phyloP scores from a whole-genome alignment of 2,888 invertebrate species.

The Arge pagana region DNA sequence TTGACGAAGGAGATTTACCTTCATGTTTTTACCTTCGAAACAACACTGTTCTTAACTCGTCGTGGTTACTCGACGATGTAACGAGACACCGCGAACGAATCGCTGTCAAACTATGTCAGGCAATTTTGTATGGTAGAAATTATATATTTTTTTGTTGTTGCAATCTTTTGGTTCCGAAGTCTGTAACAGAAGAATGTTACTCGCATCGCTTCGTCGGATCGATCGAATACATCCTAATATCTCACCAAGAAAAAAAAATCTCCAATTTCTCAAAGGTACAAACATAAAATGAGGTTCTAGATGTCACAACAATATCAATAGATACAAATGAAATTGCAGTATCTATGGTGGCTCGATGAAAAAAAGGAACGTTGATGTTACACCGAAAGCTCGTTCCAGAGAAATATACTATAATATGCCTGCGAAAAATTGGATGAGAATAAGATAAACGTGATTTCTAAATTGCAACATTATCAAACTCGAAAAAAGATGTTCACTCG shows the following conservation, averaged over 20 bases:
- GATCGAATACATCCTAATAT: not conserved
- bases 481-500: no score
- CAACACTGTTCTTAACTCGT: slow-evolving; percentile 32
- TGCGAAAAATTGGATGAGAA: no score
- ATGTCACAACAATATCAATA: slow-evolving; percentile 19
- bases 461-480: no score
- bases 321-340: slow-evolving; percentile 4
- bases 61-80: not conserved
- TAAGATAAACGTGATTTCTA: no score
- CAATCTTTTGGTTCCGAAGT: slow-evolving; percentile 12
- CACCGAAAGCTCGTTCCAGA: no score
- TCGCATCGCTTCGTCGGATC: no score
- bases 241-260: slow-evolving; percentile 23
- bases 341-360: slow-evolving; percentile 8
- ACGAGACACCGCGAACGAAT: slow-evolving; percentile 2
- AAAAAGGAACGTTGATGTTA: no score
- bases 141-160: slow-evolving; percentile 4
- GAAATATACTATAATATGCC: no score
- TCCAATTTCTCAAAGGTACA: slow-evolving; percentile 25
- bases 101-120: slow-evolving; percentile 15
- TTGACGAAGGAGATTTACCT: slow-evolving; percentile 39
- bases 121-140: slow-evolving; percentile 15
- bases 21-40: slow-evolving; percentile 52
- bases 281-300: slow-evolving; percentile 13
- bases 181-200: slow-evolving; percentile 13